Conservation (phyloP, 2,888 invertebrate species). For the Polydrusus pterygomalis region DNA sequence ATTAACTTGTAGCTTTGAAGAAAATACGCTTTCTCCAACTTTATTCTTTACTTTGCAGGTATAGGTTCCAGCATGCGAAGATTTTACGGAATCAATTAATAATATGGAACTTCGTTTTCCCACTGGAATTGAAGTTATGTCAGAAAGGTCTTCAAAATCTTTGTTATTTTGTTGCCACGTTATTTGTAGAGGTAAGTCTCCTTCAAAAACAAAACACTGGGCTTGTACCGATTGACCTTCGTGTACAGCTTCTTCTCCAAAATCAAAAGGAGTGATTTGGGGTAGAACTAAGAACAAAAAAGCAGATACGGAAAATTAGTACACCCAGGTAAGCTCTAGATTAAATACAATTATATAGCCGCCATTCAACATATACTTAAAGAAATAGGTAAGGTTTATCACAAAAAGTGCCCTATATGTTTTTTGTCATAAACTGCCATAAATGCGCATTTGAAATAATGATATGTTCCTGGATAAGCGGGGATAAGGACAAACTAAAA, state of each 20-base stretch:
- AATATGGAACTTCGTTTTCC: conserved; percentile 75
- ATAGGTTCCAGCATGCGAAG: conserved; percentile 83
- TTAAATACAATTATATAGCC: no score
- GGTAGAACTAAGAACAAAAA: conserved; percentile 76
- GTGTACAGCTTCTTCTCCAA: conserved; percentile 78
- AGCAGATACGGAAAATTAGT: neutral
- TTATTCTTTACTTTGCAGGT: conserved; percentile 79
- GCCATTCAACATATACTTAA: no score
- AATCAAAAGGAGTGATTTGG: conserved; percentile 79
- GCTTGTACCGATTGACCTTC: conserved; percentile 78
- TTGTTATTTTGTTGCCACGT: conserved; percentile 77
- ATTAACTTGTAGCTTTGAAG: conserved; percentile 79
- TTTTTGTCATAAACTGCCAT: no score
- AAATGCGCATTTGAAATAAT: no score
- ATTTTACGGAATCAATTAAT: conserved; percentile 79
- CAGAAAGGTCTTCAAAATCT: conserved; percentile 64
- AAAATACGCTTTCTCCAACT: conserved; percentile 64
- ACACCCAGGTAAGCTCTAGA: no score
- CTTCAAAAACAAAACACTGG: conserved; percentile 78
- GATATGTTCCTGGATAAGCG: no score
- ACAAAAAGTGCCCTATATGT: no score
- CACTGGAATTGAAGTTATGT: conserved; percentile 64
- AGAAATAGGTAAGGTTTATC: no score
- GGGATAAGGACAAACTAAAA: conserved; percentile 25
- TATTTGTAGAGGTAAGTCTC: conserved; percentile 79